phyloP scores from a whole-genome alignment of 1,140 invertebrate genomes.

The Drosophila tsacasi region DNA sequence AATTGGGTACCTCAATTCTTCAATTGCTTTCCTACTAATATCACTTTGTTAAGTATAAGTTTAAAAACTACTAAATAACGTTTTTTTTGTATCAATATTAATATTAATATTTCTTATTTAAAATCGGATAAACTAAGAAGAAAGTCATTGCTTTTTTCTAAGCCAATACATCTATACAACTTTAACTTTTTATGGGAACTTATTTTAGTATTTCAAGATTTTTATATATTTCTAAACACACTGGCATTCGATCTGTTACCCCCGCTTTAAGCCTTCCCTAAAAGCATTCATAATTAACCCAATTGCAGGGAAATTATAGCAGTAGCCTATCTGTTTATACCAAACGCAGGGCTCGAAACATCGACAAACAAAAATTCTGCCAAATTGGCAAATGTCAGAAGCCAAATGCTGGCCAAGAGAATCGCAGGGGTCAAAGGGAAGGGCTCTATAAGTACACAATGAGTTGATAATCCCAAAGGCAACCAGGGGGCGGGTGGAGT shows the following conservation, averaged over 20 bases:
- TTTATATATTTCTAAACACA: neutral
- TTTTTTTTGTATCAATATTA: too few species aligned
- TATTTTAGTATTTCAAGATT: too few species aligned
- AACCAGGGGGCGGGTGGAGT: slow-evolving; percentile 23
- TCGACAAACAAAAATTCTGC: slow-evolving; percentile 26
- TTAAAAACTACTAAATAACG: too few species aligned
- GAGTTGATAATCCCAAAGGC: slow-evolving; percentile 80
- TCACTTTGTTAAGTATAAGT: neutral
- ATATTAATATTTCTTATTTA: too few species aligned
- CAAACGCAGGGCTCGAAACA: neutral
- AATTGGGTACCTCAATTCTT: neutral
- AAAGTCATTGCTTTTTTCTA: too few species aligned
- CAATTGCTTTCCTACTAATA: too few species aligned
- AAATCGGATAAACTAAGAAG: too few species aligned
- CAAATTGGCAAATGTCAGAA: slow-evolving; percentile 57
- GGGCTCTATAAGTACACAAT: slow-evolving; percentile 57
- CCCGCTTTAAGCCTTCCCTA: neutral
- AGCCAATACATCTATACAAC: too few species aligned
- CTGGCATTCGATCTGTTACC: too few species aligned
- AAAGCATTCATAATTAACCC: slow-evolving; percentile 12
- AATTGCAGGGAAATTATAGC: slow-evolving; percentile 54
- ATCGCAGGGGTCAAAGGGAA: slow-evolving; percentile 17
- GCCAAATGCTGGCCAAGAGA: slow-evolving; percentile 17
- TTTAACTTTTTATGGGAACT: neutral
- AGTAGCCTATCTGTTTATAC: slow-evolving; percentile 34